Evolutionary conservation across 1,140 invertebrate genomes (phyloP).

Genomic region (Ceratoteleas bidentatus): DNA sequence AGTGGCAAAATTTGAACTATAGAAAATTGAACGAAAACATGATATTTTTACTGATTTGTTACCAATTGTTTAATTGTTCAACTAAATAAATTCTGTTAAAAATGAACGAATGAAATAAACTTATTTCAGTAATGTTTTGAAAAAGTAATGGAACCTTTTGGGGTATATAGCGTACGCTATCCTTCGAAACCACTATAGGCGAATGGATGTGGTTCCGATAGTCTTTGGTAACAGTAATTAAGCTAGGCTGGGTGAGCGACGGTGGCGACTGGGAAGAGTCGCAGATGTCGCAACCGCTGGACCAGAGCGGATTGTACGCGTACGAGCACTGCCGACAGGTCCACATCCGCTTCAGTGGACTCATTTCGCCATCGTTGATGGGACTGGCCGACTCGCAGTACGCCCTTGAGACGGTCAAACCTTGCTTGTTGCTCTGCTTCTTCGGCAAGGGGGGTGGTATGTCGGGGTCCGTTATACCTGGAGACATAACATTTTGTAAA

Average conservation of each 20-base stretch:
- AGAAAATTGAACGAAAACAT: too few relatives aligned
- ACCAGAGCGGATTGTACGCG: conserved; percentile 91
- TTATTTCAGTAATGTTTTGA: too few relatives aligned
- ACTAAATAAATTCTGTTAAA: too few relatives aligned
- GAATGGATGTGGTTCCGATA: conserved; percentile 73
- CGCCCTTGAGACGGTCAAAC: conserved; percentile 70
- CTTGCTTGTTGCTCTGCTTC: conserved; percentile 75
- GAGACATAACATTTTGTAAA: not conserved
- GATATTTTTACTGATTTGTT: too few relatives aligned
- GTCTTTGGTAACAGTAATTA: conserved; percentile 86
- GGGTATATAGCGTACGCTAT: conserved; percentile 80
- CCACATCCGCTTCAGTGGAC: conserved; percentile 88
- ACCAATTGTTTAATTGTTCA: too few relatives aligned
- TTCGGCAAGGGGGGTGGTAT: conserved; percentile 79
- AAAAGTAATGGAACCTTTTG: conserved; percentile 73
- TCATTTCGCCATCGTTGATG: conserved; percentile 69
- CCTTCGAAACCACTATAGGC: conserved; percentile 76
- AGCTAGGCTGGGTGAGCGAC: conserved; percentile 85
- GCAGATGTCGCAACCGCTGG: conserved; percentile 90
- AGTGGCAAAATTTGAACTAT: too few relatives aligned
- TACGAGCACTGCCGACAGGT: conserved; percentile 93
- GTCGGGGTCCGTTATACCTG: conserved; percentile 81
- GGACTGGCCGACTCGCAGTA: conserved; percentile 79
- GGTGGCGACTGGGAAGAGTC: conserved; percentile 84
- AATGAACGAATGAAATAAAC: too few relatives aligned